phyloP scores from a whole-genome alignment of 2,797 vertebrate species.

The Streptopelia turtur region DNA sequence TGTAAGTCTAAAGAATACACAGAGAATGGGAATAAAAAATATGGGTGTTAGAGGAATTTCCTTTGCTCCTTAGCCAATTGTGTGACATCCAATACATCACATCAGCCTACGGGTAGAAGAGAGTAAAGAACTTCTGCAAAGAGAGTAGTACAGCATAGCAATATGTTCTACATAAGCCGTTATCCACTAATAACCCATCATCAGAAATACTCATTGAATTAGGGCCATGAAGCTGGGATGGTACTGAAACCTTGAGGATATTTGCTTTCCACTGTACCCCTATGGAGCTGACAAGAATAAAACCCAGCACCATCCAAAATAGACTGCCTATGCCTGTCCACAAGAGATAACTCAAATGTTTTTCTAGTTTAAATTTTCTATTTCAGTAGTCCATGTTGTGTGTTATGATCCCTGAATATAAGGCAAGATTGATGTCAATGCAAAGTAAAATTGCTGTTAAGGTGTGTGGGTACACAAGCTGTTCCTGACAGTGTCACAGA shows the following conservation, averaged over 20 bases:
- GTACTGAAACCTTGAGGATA: not conserved
- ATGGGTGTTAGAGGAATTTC: not conserved
- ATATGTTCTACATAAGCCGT: not conserved
- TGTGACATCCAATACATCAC: not conserved
- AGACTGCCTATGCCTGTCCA: not conserved
- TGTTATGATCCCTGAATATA: not conserved
- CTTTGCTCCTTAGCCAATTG: not conserved
- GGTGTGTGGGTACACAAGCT: not conserved
- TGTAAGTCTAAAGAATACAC: not conserved
- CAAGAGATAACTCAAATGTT: not conserved
- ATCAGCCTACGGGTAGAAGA: not conserved
- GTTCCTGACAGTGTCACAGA: not conserved
- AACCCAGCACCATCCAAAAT: not conserved
- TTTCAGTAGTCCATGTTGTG: not conserved
- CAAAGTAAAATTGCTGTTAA: not conserved
- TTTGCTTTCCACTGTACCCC: not conserved
- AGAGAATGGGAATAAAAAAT: not conserved
- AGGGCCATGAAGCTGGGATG: not conserved
- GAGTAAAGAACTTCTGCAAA: not conserved
- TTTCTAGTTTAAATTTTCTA: not conserved
- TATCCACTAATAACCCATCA: not conserved
- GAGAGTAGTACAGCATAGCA: not conserved
- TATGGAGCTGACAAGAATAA: not conserved
- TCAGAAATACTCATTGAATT: not conserved
- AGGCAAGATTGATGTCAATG: not conserved